These are phyloP conservation scores for Microcebus jonahi DNA, from an alignment of 2,113 vertebrate genomes.

Conservation along the genomic window DNA sequence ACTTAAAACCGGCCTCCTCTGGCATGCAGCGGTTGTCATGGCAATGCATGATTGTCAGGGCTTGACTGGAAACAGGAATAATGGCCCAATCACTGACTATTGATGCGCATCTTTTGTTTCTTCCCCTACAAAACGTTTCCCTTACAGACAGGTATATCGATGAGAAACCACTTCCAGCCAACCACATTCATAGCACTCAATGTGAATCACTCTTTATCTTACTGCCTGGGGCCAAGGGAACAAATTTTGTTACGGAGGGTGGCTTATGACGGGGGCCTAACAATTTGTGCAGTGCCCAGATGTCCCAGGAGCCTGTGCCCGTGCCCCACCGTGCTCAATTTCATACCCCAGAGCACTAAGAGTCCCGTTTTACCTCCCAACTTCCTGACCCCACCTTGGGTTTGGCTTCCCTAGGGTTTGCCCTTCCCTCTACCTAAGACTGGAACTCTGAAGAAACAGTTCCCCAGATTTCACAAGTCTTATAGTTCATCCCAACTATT, in stretches of 20 bases:
- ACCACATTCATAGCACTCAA: background rate
- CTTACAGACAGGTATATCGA: background rate
- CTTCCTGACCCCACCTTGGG: background rate
- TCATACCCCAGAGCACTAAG: background rate
- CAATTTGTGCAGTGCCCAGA: fast-evolving
- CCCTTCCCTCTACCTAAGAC: background rate
- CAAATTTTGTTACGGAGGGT: background rate
- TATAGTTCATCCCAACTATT: background rate
- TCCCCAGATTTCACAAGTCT: background rate
- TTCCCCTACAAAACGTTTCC: background rate
- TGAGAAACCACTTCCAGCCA: background rate
- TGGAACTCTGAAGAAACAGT: background rate
- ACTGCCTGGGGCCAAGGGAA: background rate
- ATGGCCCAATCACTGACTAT: fast-evolving
- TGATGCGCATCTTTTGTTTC: background rate
- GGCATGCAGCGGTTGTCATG: background rate
- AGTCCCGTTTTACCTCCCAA: fast-evolving
- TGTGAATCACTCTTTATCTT: background rate
- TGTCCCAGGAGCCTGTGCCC: background rate
- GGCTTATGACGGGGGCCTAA: background rate
- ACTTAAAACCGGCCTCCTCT: background rate
- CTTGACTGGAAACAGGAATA: background rate
- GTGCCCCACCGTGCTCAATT: fast-evolving
- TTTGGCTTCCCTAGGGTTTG: background rate
- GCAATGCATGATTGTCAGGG: background rate